Percentiles rank a stretch among this genome's conserved stretches.
Conservation (phyloP, 2,797 vertebrate genomes). For the Xiphophorus birchmanni region DNA sequence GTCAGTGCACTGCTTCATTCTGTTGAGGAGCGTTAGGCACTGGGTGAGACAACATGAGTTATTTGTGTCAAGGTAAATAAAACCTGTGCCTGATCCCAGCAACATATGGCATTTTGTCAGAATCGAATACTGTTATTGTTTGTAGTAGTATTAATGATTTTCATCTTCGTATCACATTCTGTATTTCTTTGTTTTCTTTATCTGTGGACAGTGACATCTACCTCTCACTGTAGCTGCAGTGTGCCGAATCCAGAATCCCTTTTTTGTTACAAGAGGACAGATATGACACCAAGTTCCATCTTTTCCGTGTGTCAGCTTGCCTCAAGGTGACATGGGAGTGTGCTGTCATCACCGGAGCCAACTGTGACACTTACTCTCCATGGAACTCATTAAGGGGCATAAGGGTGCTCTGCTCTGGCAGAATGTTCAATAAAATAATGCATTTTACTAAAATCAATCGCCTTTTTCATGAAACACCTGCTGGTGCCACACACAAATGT, state of each 20-base stretch:
- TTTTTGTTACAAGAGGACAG: conserved; percentile 41
- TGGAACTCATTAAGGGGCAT: conserved; percentile 76
- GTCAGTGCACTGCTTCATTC: too few species aligned
- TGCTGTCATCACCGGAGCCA: conserved; percentile 65
- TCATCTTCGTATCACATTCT: neutral
- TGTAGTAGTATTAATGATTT: conserved; percentile 21
- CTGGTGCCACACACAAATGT: conserved; percentile 42
- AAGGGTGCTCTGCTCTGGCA: conserved; percentile 66
- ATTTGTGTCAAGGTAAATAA: too few species aligned
- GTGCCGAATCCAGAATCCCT: too few species aligned
- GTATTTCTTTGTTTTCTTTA: conserved; percentile 22
- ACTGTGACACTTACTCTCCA: conserved; percentile 73
- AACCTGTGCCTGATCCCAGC: too few species aligned
- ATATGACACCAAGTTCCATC: conserved; percentile 69
- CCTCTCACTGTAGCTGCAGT: conserved; percentile 36
- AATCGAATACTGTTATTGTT: neutral
- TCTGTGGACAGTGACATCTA: conserved; percentile 34
- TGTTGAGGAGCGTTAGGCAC: too few species aligned
- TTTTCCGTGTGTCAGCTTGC: conserved; percentile 70
- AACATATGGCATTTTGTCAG: neutral
- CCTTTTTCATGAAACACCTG: conserved; percentile 60
- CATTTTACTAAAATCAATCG: conserved; percentile 58
- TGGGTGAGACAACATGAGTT: too few species aligned
- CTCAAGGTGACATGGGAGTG: conserved; percentile 79
- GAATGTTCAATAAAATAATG: conserved; percentile 71